Evolutionary conservation across 2,113 vertebrate species (phyloP).

Genomic region (Nicator chloris): DNA sequence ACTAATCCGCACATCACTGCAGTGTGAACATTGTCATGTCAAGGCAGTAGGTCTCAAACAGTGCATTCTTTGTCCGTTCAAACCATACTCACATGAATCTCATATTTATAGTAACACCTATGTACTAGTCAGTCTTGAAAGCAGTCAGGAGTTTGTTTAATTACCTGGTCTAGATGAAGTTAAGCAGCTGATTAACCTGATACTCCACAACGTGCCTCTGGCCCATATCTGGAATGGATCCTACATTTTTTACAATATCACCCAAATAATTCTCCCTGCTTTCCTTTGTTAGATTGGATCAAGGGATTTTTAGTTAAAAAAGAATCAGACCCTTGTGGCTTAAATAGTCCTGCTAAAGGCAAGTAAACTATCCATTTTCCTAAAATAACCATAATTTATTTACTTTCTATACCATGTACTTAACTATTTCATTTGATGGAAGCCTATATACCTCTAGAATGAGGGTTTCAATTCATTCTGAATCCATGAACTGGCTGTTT

Average conservation of each 20-base stretch:
- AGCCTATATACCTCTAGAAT: background rate
- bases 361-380: background rate
- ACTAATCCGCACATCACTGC: background rate
- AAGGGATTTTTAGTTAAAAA: background rate
- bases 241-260: background rate
- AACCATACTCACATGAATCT: background rate
- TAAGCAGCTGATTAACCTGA: background rate
- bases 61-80: background rate
- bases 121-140: background rate
- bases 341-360: background rate
- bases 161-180: background rate
- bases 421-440: background rate
- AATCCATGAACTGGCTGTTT: background rate
- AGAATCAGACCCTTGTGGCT: background rate
- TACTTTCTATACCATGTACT: background rate
- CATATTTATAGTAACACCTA: background rate
- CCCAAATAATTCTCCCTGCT: rapidly evolving
- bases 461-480: background rate
- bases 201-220: background rate
- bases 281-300: background rate
- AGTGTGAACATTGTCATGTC: background rate
- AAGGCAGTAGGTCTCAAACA: background rate
- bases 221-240: background rate
- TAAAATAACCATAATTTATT: background rate
- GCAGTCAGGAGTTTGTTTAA: background rate